Evolutionary conservation across 2,888 invertebrate genomes (phyloP), one percentile per base, ranked within the genome.

Genomic region (Heliconius charithonia): DNA sequence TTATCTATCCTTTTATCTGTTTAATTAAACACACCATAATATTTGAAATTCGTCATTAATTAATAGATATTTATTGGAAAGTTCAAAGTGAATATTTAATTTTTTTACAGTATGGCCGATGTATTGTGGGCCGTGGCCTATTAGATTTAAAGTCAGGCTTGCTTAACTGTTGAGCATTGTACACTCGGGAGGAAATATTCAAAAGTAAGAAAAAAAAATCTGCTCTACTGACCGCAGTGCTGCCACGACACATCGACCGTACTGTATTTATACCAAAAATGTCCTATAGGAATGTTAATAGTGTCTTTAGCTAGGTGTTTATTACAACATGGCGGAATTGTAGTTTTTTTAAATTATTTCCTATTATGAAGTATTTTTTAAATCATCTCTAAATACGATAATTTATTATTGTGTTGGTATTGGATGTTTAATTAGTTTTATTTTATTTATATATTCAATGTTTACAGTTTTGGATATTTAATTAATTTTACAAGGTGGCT

Each of bases 381-480:
- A 32, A 59, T 32, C 72, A 59, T 13, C 12, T 59, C n/a, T 72
- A 13, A 22, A 29, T 72, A 25, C 32, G 37, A 59, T 72, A 37
- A 59, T 27, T 69, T 32, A 32, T 51, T 76, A 76, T 65, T 71
- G 63, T 51, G 51, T 76, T 62, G 87, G 89, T 89, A 87, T 90
- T 89, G 91, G 92, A 79, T 79, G 41, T 84, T 88, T 88, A 86
- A 85, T 87, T 87, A 86, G 84, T 85, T 87, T 87, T 88, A 87
- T 85, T 13, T 83, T 91, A 90, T 91, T 89, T 92, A 89, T 89
- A 37, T 16, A 86, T 86, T 88, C 84, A 88, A 89, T 89, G 86
- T 88, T 89, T 84, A 85, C 92, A 90, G 92, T 59, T 59, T 89
- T 90, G 83, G 87, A 89, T 88, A 88, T 84, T 79, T 81, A 76